Base-by-base conservation (phyloP, 2,113 vertebrate genomes). In the Trachemys scripta region DNA sequence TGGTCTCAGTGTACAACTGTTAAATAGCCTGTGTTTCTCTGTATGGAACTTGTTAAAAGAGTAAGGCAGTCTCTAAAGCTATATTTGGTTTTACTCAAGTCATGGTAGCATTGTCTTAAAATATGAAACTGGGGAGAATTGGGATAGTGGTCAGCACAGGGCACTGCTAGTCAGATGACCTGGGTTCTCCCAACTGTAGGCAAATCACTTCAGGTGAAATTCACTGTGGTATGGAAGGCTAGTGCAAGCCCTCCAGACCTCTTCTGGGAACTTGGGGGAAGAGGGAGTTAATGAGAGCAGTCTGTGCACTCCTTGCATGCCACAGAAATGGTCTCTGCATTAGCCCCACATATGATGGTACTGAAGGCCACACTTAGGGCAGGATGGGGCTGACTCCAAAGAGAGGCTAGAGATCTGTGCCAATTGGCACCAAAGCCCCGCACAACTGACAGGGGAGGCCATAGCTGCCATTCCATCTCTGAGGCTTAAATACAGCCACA, bases 251-350 rank as follows among this genome's bases (percentile, higher is more conserved):
- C 57, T 29, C 57, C 11, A 59, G 57, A 29, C 56, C 56, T 57
- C 25, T 27, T 57, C 10, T 1, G 2, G 57, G 57, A 27, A 12
- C 57, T 29, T 59, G 57, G 27, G 11, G 57, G 24, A 14, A 1
- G 8, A 31, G 80, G 56, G 57, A 79, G 47, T 51, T 92, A 92
- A 90, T 25, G 53, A 82, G 80, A 95, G 82, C 82, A 93, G 76
- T n/a, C 62, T 0, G 0, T 56, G 57, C 57, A 29, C 56, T 29
- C 57, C 57, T 29, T 59, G 27, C 57, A 80, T 93, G 94, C 90
- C 82, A 94, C 95, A 96, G 80, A 82, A 81, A 17, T 80, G 92
- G 90, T 89, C 80, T 87, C 92, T 88, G 84, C 59, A 84, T 49
- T 89, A 92, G 90, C 86, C 83, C 42, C 0, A 0, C 14, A 0